Percentiles rank a stretch among this genome's conserved stretches.
These are phyloP conservation scores for Castor canadensis DNA, from an alignment of 2,113 vertebrate genomes.

Conservation along the genomic window DNA sequence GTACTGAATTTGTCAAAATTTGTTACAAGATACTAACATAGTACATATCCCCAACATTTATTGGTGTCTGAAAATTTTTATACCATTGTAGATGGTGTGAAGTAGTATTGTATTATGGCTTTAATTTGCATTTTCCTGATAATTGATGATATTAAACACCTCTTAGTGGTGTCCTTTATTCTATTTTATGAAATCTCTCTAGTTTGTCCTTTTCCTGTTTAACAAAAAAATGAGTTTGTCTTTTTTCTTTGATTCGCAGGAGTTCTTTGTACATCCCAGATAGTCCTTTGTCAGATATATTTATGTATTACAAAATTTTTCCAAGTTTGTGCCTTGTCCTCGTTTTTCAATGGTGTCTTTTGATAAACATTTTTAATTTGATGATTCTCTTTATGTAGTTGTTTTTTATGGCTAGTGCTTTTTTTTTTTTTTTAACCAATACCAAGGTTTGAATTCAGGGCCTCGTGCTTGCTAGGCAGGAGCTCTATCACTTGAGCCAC, in stretches of 20 bases:
- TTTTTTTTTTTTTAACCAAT: no score
- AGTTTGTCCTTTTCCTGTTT: background rate
- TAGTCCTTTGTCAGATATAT: background rate
- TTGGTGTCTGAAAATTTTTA: background rate
- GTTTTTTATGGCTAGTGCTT: background rate
- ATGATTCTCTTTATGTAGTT: background rate
- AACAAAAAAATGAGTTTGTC: background rate
- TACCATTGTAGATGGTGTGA: background rate
- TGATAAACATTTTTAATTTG: background rate
- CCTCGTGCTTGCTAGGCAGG: no score
- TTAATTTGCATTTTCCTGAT: slow-evolving; percentile 1
- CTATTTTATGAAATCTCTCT: background rate
- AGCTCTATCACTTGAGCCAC: no score
- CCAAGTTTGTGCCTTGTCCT: background rate
- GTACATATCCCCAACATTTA: background rate
- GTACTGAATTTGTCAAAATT: background rate
- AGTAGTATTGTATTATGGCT: background rate
- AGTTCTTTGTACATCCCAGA: background rate
- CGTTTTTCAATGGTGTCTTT: background rate
- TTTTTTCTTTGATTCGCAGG: background rate
- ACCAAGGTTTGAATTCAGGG: no score
- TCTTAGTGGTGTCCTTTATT: background rate
- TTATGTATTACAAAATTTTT: background rate
- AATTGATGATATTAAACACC: background rate
- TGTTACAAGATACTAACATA: background rate